Conservation (phyloP, 1,140 invertebrate genomes). For the Scaptodrosophila lebanonensis region DNA sequence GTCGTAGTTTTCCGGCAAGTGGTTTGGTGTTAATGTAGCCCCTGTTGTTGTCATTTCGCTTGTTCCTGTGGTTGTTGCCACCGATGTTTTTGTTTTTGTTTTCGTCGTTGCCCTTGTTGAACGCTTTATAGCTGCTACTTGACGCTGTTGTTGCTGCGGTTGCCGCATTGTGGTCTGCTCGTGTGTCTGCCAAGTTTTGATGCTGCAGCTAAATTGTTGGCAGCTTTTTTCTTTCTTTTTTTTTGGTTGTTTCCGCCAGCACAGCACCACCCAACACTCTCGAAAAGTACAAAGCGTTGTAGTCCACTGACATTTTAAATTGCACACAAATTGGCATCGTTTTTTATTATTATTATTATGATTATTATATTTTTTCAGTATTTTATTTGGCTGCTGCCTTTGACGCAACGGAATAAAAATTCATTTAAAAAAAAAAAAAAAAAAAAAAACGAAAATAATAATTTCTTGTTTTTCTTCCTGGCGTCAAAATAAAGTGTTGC, state of each 20-base stretch:
- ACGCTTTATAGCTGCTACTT: slow-evolving; percentile 53
- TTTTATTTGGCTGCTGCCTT: slow-evolving; percentile 40
- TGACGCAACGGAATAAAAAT: slow-evolving; percentile 46
- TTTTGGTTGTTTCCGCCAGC: not conserved
- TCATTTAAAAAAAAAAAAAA: slow-evolving; percentile 70
- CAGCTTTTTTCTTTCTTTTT: slow-evolving; percentile 51
- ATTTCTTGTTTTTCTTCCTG: slow-evolving; percentile 19
- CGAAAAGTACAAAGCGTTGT: not conserved
- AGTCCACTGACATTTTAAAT: slow-evolving; percentile 47
- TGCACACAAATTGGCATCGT: slow-evolving; percentile 66
- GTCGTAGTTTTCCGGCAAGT: too few relatives aligned
- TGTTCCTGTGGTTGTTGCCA: not conserved
- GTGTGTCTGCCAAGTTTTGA: slow-evolving; percentile 67
- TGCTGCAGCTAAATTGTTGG: slow-evolving; percentile 59
- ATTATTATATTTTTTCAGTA: slow-evolving; percentile 5
- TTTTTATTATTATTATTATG: slow-evolving; percentile 28
- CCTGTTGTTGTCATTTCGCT: slow-evolving; percentile 2
- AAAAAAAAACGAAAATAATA: slow-evolving; percentile 64
- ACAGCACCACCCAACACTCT: not conserved
- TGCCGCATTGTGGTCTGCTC: slow-evolving; percentile 59
- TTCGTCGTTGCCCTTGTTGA: slow-evolving; percentile 33
- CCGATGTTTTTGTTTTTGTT: slow-evolving; percentile 2
- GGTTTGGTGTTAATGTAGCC: slow-evolving; percentile 60
- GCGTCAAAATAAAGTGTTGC: slow-evolving; percentile 11
- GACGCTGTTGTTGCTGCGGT: slow-evolving; percentile 26